Percentiles rank a stretch among this genome's conserved stretches.
These are phyloP conservation scores for Dorcus hopei DNA, from an alignment of 2,888 invertebrate species.

Conservation along the genomic window DNA sequence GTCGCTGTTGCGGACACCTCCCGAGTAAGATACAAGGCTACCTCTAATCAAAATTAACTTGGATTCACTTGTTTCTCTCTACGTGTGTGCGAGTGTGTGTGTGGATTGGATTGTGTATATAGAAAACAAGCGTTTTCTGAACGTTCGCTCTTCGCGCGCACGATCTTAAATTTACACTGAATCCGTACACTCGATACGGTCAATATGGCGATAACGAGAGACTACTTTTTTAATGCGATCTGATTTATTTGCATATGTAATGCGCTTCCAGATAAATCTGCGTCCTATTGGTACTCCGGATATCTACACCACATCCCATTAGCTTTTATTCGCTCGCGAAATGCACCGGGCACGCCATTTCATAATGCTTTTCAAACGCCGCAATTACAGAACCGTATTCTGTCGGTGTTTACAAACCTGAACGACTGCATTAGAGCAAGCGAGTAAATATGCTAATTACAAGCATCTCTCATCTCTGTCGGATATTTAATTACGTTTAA, in stretches of 20 bases:
- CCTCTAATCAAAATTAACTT: conserved; percentile 3
- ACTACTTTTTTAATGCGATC: background rate
- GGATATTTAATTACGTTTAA: no score
- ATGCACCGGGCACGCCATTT: background rate
- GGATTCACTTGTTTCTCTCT: conserved; percentile 1
- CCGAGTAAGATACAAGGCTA: conserved; percentile 9
- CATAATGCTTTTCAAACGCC: background rate
- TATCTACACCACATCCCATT: conserved; percentile 1
- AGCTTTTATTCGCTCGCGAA: background rate
- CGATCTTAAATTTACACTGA: conserved; percentile 1
- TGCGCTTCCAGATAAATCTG: conserved; percentile 2
- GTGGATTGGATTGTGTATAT: background rate
- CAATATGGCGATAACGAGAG: conserved; percentile 1
- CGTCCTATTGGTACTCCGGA: conserved; percentile 3
- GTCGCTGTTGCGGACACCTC: conserved; percentile 15
- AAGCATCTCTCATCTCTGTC: no score
- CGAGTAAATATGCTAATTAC: no score
- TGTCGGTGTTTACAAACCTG: background rate
- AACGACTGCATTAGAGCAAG: no score
- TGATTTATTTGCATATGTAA: conserved; percentile 2
- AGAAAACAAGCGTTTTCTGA: background rate
- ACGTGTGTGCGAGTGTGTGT: conserved; percentile 1
- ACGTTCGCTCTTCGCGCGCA: background rate
- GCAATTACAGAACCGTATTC: background rate
- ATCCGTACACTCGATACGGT: background rate